Conservation (phyloP, 1,140 invertebrate species). For the Mya arenaria region DNA sequence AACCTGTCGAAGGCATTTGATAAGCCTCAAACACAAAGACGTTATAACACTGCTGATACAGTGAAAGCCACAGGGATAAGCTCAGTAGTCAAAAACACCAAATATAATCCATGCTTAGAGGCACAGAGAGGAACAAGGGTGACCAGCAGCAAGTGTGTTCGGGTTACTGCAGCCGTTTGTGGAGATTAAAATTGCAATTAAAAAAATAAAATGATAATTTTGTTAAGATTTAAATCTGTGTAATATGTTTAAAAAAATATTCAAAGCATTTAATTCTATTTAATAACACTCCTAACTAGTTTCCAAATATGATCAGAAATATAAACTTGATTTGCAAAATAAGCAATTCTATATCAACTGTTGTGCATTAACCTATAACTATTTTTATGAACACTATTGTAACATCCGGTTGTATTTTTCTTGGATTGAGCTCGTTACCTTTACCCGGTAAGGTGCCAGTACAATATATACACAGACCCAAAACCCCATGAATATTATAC, state of each 20-base stretch:
- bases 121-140: too few species aligned
- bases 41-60: too few species aligned
- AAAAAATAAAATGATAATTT: background rate
- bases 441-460: slow-evolving; percentile 35
- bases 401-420: background rate
- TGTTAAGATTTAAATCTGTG: background rate
- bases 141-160: slow-evolving; percentile 21
- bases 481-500: slow-evolving; percentile 30
- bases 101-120: too few species aligned
- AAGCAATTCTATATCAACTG: background rate
- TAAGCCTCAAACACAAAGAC: too few species aligned
- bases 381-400: background rate
- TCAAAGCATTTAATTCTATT: too few species aligned
- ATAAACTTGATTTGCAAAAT: background rate
- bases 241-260: background rate
- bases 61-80: too few species aligned
- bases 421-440: slow-evolving; percentile 16
- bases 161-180: background rate
- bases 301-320: too few species aligned
- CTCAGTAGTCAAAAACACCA: too few species aligned
- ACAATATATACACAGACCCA: slow-evolving; percentile 43
- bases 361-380: background rate
- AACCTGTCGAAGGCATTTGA: too few species aligned
- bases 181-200: slow-evolving; percentile 28
- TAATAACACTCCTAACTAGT: too few species aligned